Evolutionary conservation across 2,113 vertebrate species (phyloP), one percentile per base, ranked within the genome.

Genomic region (Oreochromis aureus): DNA sequence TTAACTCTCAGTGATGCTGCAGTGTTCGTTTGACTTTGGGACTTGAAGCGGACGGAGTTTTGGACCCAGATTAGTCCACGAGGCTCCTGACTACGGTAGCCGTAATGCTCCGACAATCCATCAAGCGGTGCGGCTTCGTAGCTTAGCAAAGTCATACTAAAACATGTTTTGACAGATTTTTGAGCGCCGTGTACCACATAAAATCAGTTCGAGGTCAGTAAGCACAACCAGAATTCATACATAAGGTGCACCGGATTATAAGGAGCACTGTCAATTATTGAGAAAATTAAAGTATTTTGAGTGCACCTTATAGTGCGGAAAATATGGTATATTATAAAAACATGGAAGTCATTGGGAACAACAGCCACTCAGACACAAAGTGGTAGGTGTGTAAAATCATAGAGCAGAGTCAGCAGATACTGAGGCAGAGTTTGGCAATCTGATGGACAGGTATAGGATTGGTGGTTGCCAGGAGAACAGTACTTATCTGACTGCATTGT

Each of bases 21-120:
- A 27, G 24, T 27, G 24, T 27, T 27, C 24, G 24, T 27, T 27
- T 27, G 24, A 30, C 54, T 56, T 7, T 56, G 22, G 54, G 4
- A 56, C 54, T 11, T 56, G 54, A 55, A 7, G n/a, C 0, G 0
- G 53, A n/a, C 2, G 10, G 53, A 6, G n/a, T 55, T 55, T 22
- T 3, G 10, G 53, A 55, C n/a, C 5, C 5, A 55, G n/a, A 55
- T 55, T 55, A 4, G 3, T 22, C n/a, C 4, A 5, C n/a, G 2
- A 24, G 54, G 53, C 53, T 55, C 1, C 53, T 6, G 53, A 55
- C n/a, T 55, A 55, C 1, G 2, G 5, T 2, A 55, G n/a, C 53
- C 2, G 3, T 12, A 22, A 22, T 22, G n/a, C 3, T 12, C 10
- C 2, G 1, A 1, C n/a, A 55, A 2, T 55, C 53, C n/a, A 55